These are phyloP conservation scores for Rhadina sibilatrix DNA, from an alignment of 2,113 vertebrate genomes.

Conservation along the genomic window DNA sequence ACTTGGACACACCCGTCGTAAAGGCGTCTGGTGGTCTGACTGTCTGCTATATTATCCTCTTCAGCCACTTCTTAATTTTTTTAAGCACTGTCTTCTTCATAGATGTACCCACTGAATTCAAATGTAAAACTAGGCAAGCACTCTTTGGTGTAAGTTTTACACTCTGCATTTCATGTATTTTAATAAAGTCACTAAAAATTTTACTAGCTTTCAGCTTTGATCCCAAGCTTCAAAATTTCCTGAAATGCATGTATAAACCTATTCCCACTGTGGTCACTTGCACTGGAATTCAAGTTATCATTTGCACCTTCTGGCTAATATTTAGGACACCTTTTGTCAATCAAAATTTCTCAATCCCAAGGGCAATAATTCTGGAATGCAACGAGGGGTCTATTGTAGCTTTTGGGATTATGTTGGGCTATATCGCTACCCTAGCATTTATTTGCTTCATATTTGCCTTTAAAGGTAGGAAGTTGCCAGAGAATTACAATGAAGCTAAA, in stretches of 20 bases:
- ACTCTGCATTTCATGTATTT: conserved; percentile 85
- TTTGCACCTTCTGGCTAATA: conserved; percentile 81
- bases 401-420: conserved; percentile 83
- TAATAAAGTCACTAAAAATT: conserved; percentile 89
- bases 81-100: conserved; percentile 81
- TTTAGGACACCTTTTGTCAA: conserved; percentile 74
- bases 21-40: conserved; percentile 81
- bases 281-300: conserved; percentile 74
- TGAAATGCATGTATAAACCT: conserved; percentile 77
- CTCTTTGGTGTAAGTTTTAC: conserved; percentile 87
- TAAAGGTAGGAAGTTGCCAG: conserved; percentile 86
- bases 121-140: conserved; percentile 82
- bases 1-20: conserved; percentile 80
- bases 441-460: conserved; percentile 87
- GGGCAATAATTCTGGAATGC: conserved; percentile 78
- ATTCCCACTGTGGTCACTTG: conserved; percentile 72
- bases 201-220: conserved; percentile 87
- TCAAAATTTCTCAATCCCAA: conserved; percentile 51
- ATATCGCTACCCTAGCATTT: conserved; percentile 79
- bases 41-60: conserved; percentile 83
- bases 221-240: conserved; percentile 73
- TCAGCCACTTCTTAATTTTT: conserved; percentile 83
- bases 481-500: conserved; percentile 89
- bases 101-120: conserved; percentile 75
- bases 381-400: conserved; percentile 80